Percentiles rank a stretch among this genome's conserved stretches.
Conservation (phyloP, 2,888 invertebrate species). For the Hemithea aestivaria region DNA sequence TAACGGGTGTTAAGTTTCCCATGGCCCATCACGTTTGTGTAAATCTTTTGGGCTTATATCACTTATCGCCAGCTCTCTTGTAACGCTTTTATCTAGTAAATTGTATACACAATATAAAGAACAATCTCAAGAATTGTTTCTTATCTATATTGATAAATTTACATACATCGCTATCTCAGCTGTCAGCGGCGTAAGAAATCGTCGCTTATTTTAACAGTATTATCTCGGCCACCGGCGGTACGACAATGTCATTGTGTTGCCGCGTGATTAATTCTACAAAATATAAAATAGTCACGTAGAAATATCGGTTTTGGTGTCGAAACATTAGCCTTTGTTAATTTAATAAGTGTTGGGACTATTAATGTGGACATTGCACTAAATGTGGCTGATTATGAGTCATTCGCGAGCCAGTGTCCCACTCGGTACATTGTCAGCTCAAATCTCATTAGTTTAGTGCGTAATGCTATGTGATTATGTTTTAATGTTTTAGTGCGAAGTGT, state of each 20-base stretch:
- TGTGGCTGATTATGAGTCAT: conserved; percentile 68
- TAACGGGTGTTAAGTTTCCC: too few relatives aligned
- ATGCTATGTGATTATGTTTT: conserved; percentile 74
- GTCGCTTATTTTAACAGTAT: conserved; percentile 57
- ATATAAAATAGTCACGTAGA: conserved; percentile 37
- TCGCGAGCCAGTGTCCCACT: conserved; percentile 56
- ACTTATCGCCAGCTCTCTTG: conserved; percentile 28
- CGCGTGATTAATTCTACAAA: conserved; percentile 30
- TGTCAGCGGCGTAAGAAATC: conserved; percentile 62
- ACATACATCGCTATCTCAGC: conserved; percentile 63
- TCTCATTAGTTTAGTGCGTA: conserved; percentile 74
- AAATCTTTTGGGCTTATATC: conserved; percentile 14
- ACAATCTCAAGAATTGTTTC: conserved; percentile 58
- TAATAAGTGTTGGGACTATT: conserved; percentile 29
- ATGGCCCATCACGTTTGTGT: too few relatives aligned
- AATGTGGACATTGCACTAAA: conserved; percentile 54
- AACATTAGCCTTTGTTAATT: conserved; percentile 15
- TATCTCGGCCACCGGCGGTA: conserved; percentile 52
- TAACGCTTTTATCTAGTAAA: conserved; percentile 39
- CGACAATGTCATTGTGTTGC: conserved; percentile 44
- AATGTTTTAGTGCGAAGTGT: conserved; percentile 51
- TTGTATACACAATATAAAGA: conserved; percentile 50
- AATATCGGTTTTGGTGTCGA: conserved; percentile 19
- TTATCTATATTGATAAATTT: conserved; percentile 75
- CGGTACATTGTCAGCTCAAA: conserved; percentile 68